A percentile compares a stretch with the other conserved stretches of the same genome.
Evolutionary conservation across 2,888 invertebrate genomes (phyloP).

Genomic region (Drosophila neotestacea): DNA sequence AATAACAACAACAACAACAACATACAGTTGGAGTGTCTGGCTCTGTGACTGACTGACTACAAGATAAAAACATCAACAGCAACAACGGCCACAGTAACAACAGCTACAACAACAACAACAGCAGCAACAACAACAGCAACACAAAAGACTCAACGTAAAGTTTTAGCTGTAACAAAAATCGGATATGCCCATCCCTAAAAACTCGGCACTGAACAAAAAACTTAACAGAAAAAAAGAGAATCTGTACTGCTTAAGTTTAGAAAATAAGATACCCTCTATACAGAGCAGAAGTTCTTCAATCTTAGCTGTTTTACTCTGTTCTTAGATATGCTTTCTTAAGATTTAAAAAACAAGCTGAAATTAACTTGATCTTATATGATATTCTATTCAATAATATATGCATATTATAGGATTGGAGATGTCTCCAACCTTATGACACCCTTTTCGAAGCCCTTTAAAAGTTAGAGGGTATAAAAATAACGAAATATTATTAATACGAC

Average conservation of each 20-base stretch:
- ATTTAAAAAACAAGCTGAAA: neutral
- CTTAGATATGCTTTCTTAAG: neutral
- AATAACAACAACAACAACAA: conserved; percentile 42
- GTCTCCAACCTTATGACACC: neutral
- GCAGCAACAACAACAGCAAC: conserved; percentile 58
- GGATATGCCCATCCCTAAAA: conserved; percentile 83
- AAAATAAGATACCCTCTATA: conserved; percentile 16
- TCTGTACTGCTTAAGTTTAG: conserved; percentile 11
- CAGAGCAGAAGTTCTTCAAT: neutral
- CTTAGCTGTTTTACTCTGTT: neutral
- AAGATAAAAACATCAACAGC: conserved; percentile 81
- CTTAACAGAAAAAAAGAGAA: conserved; percentile 21
- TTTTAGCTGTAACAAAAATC: conserved; percentile 79
- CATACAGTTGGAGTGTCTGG: conserved; percentile 50
- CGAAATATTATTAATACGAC: conserved; percentile 48
- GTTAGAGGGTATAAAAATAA: conserved; percentile 19
- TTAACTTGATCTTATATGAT: no score
- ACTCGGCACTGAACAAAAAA: conserved; percentile 44
- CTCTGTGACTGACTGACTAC: conserved; percentile 78
- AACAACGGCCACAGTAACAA: conserved; percentile 66
- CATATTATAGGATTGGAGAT: neutral
- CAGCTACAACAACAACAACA: conserved; percentile 58
- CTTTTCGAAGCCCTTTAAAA: neutral
- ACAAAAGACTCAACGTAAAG: conserved; percentile 57
- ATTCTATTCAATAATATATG: neutral